These are phyloP conservation scores for Leptopterna dolabrata DNA, from an alignment of 2,888 invertebrate species.

Conservation along the genomic window DNA sequence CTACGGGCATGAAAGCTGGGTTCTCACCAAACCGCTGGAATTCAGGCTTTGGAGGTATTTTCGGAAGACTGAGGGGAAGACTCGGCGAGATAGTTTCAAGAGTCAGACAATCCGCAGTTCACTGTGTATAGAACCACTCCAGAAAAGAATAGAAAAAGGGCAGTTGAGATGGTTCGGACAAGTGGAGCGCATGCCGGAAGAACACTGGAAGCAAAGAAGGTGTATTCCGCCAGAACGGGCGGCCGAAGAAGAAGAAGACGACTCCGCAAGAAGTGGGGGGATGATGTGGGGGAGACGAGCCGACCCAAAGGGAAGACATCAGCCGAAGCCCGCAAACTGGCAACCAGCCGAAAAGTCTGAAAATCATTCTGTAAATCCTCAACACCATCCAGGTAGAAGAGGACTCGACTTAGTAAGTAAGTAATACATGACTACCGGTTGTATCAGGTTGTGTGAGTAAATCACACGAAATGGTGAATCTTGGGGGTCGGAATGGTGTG, in stretches of 20 bases:
- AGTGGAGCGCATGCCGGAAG: background rate
- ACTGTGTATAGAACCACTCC: background rate
- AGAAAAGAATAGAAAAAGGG: background rate
- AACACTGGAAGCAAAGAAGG: background rate
- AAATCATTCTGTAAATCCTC: background rate
- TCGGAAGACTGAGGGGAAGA: background rate
- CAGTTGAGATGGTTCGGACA: background rate
- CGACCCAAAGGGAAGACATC: background rate
- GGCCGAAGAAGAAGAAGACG: background rate
- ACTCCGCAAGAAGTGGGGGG: background rate
- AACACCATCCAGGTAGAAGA: background rate
- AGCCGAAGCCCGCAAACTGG: background rate
- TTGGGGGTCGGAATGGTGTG: background rate
- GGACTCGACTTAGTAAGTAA: background rate
- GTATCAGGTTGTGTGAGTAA: too few species aligned
- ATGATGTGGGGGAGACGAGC: background rate
- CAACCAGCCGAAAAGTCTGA: background rate
- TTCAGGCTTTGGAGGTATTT: background rate
- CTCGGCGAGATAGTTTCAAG: background rate
- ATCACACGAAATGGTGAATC: too few species aligned
- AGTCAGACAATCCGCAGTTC: background rate
- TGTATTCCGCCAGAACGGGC: background rate
- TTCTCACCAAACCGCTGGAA: background rate
- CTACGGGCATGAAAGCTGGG: background rate
- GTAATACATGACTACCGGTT: background rate